Conservation (phyloP, 2,797 vertebrate genomes). For the Hirundo rustica region DNA sequence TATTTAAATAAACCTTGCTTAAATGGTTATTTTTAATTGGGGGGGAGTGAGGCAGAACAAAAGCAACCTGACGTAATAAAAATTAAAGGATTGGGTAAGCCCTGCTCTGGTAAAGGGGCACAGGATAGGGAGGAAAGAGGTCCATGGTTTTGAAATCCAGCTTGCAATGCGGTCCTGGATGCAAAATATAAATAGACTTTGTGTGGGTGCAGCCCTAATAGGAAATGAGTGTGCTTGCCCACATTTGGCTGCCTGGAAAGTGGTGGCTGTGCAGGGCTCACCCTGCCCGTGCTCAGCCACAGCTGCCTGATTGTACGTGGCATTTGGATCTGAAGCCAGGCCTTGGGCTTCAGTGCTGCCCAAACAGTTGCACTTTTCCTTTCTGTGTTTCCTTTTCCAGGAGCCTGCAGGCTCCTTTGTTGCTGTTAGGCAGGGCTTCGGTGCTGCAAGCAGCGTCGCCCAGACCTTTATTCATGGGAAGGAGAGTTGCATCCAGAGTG, state of each 20-base stretch:
- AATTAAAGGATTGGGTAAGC: slow-evolving; percentile 33
- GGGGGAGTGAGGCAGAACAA: background rate
- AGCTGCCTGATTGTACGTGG: background rate
- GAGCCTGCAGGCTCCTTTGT: background rate
- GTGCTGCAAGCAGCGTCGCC: background rate
- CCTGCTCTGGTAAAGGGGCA: background rate
- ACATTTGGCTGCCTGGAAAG: slow-evolving; percentile 21
- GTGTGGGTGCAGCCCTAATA: slow-evolving; percentile 33
- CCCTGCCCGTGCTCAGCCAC: background rate
- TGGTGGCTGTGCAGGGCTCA: background rate
- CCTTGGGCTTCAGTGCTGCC: background rate
- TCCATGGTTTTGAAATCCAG: slow-evolving; percentile 54
- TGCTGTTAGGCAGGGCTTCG: background rate
- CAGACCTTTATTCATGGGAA: background rate
- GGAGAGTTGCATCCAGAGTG: background rate
- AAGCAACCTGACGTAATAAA: slow-evolving; percentile 2
- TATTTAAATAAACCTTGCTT: slow-evolving; percentile 30
- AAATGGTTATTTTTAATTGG: background rate
- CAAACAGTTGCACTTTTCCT: background rate
- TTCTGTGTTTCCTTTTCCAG: background rate
- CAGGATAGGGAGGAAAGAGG: background rate
- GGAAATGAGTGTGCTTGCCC: slow-evolving; percentile 41
- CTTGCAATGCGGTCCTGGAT: slow-evolving; percentile 19
- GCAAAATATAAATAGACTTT: slow-evolving; percentile 50
- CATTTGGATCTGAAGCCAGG: slow-evolving; percentile 5